Evolutionary conservation across 1,140 invertebrate genomes (phyloP), one percentile per base, ranked within the genome.

Genomic region (Chelonus insularis): DNA sequence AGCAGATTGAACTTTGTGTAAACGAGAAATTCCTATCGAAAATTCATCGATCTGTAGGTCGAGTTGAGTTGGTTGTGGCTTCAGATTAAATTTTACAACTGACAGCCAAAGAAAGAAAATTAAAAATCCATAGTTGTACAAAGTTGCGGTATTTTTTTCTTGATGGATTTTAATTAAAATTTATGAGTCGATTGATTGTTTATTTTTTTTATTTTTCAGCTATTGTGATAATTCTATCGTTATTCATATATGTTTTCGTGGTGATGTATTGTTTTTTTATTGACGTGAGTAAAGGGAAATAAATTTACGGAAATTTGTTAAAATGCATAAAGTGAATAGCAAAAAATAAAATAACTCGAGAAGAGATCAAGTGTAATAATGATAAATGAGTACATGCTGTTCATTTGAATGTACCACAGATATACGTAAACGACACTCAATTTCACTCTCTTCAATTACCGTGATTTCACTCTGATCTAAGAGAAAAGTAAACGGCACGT

Each of bases 381-480:
- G 32, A 34, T 34, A 34, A 34, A 34, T 34, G 11, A 34, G 6
- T 34, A 34, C 6, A 34, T 34, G 32, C 11, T 34, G 14, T 39
- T 12, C 14, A 39, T 39, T 39, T 12, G 37, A 39, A 39, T 36
- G 20, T 16, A 34, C 23, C 34, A 4, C 12, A 29, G 20, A 21
- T n/a, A 57, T 57, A 57, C 18, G 39, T 45, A 20, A 65, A 62
- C 23, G 60, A 62, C 60, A 63, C 52, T 66, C 57, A 63, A 66
- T 66, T 66, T 41, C 23, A 45, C n/a, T 11, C 21, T 58, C 47
- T 60, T 66, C 60, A 66, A 66, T 66, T 66, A 66, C 62, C 51
- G 57, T 66, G 43, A 66, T 66, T 63, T 60, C 18, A 43, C 45
- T 50, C 41, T 60, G 62, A 60, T 60, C 43, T 50, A 14, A 29